Evolutionary conservation across 2,113 vertebrate genomes (phyloP).

Genomic region (Equus quagga): DNA sequence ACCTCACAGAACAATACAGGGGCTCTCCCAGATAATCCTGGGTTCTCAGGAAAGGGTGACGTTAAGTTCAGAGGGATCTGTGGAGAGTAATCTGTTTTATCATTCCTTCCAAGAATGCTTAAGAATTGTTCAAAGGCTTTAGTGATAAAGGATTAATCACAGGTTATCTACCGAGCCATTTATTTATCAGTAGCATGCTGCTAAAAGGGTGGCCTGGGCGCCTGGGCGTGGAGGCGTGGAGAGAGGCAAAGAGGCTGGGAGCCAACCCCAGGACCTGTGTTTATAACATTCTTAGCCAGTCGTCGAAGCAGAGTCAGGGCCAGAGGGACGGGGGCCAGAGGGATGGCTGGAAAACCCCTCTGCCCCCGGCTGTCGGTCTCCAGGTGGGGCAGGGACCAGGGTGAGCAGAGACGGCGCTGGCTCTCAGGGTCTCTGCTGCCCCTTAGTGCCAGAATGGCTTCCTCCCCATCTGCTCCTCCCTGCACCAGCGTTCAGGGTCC

Average conservation of each 20-base stretch:
- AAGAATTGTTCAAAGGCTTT: background rate
- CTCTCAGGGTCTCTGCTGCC: no score
- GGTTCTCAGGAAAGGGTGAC: background rate
- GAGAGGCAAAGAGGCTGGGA: background rate
- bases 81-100: background rate
- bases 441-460: background rate
- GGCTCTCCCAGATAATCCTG: background rate
- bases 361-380: background rate
- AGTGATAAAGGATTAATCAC: background rate
- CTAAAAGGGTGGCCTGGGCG: background rate
- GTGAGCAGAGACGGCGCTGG: background rate
- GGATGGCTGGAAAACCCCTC: no score
- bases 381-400: background rate
- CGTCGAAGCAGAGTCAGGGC: background rate
- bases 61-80: background rate
- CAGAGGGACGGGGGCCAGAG: background rate
- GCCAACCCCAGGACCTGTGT: fast-evolving
- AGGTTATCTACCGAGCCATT: background rate
- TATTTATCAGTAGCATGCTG: background rate
- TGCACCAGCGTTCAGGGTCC: fast-evolving
- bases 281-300: background rate
- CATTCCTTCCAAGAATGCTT: background rate
- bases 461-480: background rate
- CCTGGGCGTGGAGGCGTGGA: background rate
- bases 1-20: background rate